Percentiles rank a stretch among this genome's conserved stretches.
These are phyloP conservation scores for Perca fluviatilis DNA, from an alignment of 2,113 vertebrate species.

Conservation along the genomic window DNA sequence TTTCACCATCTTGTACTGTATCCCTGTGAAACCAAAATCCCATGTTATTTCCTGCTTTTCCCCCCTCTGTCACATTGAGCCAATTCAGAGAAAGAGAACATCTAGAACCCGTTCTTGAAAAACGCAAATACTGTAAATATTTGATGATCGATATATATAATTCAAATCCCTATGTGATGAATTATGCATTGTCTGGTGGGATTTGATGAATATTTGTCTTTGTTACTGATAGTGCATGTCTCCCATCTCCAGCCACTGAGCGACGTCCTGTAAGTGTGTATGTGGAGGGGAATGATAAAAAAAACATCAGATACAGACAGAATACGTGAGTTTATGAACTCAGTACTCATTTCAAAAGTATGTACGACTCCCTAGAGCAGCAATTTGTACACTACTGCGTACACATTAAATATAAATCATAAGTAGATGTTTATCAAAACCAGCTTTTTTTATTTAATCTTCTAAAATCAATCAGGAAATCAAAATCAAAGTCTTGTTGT, in stretches of 20 bases:
- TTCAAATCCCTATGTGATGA: slow-evolving; percentile 77
- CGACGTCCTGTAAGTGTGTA: slow-evolving; percentile 20
- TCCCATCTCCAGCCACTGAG: slow-evolving; percentile 46
- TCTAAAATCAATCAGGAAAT: slow-evolving; percentile 5
- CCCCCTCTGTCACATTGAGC: slow-evolving; percentile 8
- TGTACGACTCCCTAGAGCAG: slow-evolving; percentile 10
- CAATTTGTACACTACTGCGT: slow-evolving; percentile 23
- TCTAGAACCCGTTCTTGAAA: slow-evolving; percentile 63
- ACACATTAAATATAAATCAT: slow-evolving; percentile 29
- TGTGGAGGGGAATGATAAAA: slow-evolving; percentile 22
- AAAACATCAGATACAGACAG: slow-evolving; percentile 27
- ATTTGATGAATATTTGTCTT: slow-evolving; percentile 82
- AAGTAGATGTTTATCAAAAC: neutral
- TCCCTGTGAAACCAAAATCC: slow-evolving; percentile 32
- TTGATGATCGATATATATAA: slow-evolving; percentile 82
- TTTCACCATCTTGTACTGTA: slow-evolving; percentile 19
- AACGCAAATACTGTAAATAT: slow-evolving; percentile 82
- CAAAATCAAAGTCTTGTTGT: neutral
- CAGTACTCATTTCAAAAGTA: slow-evolving; percentile 11
- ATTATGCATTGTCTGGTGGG: slow-evolving; percentile 77
- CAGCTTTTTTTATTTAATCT: neutral
- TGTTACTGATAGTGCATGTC: slow-evolving; percentile 72
- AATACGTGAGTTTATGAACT: slow-evolving; percentile 41
- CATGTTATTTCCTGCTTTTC: slow-evolving; percentile 5
- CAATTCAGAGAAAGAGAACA: slow-evolving; percentile 51